Base-by-base conservation (phyloP, 2,888 invertebrate genomes). In the Hoplodrina blanda region DNA sequence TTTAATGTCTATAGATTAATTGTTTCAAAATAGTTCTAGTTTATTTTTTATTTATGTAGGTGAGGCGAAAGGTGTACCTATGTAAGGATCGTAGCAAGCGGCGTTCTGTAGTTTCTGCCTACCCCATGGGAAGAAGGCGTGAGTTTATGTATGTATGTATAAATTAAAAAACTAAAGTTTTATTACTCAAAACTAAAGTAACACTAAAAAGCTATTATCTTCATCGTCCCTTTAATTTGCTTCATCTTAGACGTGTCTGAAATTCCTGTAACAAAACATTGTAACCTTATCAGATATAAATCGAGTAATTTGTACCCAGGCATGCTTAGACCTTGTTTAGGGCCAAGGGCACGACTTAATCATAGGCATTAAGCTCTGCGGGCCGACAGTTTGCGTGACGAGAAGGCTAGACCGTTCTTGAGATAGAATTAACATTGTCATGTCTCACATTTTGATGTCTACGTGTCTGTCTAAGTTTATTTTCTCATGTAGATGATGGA, bases 261-360 rank as follows among this genome's bases (percentile, higher is more conserved):
- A 46, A 76, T 55, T 49, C 30, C 15, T 13, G 52, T 57, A 13
- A 57, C 57, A 70, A 62, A 77, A 59, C 33, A 49, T 25, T 53
- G 46, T 17, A 70, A 57, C 62, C 46, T 77, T 77, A 70, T 70
- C 70, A 77, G 53, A 33, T 54, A 57, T 77, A 70, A 62, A 71
- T 77, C 53, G n/a, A 50, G 73, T 78, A 74, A 78, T 74, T 74
- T 71, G 72, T 74, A 25, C 57, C 19, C 74, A 59, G 25, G 67
- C 52, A 54, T 55, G 30, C 50, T 69, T 17, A 75, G 55, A 19
- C 17, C 56, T 80, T 69, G 53, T 61, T 63, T 78, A 50, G 61
- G 61, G 17, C 57, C 61, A 64, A 80, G 69, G 76, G 55, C 69
- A 69, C 53, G 53, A 30, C 57, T 61, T 77, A 77, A 77, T 80